Conservation (phyloP, 2,888 invertebrate species). For the Eubasilissa splendida region DNA sequence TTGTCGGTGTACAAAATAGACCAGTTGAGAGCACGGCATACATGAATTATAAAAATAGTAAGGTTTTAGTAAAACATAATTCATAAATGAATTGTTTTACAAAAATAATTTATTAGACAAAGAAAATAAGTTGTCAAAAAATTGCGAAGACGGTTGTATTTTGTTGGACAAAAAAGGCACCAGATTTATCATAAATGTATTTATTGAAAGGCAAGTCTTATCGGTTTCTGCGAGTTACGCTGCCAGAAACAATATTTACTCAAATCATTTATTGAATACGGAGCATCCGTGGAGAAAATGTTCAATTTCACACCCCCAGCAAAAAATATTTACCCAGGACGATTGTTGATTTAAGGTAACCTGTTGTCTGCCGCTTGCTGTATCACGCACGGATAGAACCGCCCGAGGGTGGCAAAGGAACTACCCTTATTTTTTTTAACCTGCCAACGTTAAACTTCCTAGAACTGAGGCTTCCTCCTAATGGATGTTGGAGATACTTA, state of each 20-base stretch:
- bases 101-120: no score
- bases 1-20: no score
- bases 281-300: constrained; percentile 33
- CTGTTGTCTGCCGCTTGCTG: constrained; percentile 32
- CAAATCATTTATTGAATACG: constrained; percentile 23
- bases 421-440: constrained; percentile 25
- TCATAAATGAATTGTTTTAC: no score
- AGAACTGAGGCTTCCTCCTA: not conserved
- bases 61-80: no score
- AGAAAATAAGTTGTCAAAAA: no score
- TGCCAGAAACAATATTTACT: constrained; percentile 36
- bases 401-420: not conserved
- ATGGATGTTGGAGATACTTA: constrained; percentile 2
- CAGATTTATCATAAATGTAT: not conserved
- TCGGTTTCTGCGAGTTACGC: constrained; percentile 2
- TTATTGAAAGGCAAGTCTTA: not conserved
- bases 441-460: constrained; percentile 7
- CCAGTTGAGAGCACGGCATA: no score
- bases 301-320: constrained; percentile 37
- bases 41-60: no score
- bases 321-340: constrained; percentile 39
- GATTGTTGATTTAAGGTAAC: constrained; percentile 42
- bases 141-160: no score
- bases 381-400: constrained; percentile 30
- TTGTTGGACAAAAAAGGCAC: no score